phyloP scores from a whole-genome alignment of 2,888 invertebrate species.

The Willowsia nigromaculata region DNA sequence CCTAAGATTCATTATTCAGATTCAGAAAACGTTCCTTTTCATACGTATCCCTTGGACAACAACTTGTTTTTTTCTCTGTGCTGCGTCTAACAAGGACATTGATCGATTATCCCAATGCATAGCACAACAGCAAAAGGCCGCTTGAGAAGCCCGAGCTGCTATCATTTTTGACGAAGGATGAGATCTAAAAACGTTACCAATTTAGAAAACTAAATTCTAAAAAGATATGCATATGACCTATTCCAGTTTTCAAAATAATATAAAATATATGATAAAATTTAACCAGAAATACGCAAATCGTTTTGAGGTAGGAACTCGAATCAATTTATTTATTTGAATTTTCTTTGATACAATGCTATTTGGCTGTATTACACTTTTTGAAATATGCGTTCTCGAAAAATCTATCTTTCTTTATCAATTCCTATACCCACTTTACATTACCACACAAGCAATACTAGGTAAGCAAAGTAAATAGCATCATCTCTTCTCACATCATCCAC shows the following conservation, averaged over 20 bases:
- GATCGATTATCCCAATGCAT: conserved; percentile 50
- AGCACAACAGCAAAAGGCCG: conserved; percentile 33
- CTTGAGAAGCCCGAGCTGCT: neutral
- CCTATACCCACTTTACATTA: neutral
- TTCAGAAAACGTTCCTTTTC: neutral
- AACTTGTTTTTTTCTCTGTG: neutral
- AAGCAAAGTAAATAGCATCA: neutral
- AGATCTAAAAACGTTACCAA: neutral
- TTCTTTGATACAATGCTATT: neutral
- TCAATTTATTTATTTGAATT: conserved; percentile 8
- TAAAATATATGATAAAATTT: too few relatives aligned
- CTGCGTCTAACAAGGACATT: conserved; percentile 44
- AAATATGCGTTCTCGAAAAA: neutral
- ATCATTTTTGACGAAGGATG: neutral
- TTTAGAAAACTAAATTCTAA: neutral
- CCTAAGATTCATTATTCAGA: neutral
- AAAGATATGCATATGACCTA: conserved; percentile 24
- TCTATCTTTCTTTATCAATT: neutral
- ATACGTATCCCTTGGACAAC: neutral
- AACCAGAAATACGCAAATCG: conserved; percentile 17
- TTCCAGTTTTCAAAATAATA: neutral
- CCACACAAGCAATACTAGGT: neutral
- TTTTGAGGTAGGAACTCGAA: conserved; percentile 9
- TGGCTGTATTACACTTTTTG: neutral
- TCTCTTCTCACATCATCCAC: neutral